Conservation (phyloP, 2,888 invertebrate species). For the Micoletzkya japonica region DNA sequence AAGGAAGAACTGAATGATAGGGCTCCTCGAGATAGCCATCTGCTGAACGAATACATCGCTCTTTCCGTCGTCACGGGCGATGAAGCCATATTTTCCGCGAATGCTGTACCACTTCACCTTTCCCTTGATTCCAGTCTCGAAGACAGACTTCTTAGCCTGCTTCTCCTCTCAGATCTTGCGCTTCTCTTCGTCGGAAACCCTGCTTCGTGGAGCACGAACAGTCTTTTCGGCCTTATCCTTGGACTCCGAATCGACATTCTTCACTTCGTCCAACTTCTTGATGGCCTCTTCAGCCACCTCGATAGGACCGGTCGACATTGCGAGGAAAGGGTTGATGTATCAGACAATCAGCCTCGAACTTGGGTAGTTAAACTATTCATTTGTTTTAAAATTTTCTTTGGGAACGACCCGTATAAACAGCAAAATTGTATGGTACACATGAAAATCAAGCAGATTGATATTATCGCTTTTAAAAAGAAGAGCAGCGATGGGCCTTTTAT, state of each 20-base stretch:
- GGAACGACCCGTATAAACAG: too few relatives aligned
- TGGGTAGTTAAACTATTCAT: too few relatives aligned
- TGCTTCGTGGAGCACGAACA: slow-evolving; percentile 24
- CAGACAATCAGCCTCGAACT: too few relatives aligned
- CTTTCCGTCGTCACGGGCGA: slow-evolving; percentile 96
- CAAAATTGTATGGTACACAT: too few relatives aligned
- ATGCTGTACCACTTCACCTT: slow-evolving; percentile 83
- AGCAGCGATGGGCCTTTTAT: too few relatives aligned
- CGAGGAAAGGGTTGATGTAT: slow-evolving; percentile 27
- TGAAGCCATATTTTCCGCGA: slow-evolving; percentile 86
- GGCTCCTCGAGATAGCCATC: slow-evolving; percentile 43
- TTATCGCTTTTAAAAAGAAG: too few relatives aligned
- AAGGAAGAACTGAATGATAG: slow-evolving; percentile 77
- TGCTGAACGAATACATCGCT: slow-evolving; percentile 96
- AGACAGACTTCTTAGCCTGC: slow-evolving; percentile 42
- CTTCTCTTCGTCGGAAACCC: slow-evolving; percentile 38
- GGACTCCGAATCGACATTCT: slow-evolving; percentile 29
- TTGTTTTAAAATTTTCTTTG: too few relatives aligned
- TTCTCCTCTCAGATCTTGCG: slow-evolving; percentile 46
- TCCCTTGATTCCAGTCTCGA: slow-evolving; percentile 43
- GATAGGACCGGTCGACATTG: slow-evolving; percentile 31
- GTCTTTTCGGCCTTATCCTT: slow-evolving; percentile 26
- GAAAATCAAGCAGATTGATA: too few relatives aligned
- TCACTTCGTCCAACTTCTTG: slow-evolving; percentile 36
- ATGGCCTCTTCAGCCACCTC: slow-evolving; percentile 37